phyloP scores from a whole-genome alignment of 2,113 vertebrate species.

The Podocnemis expansa region DNA sequence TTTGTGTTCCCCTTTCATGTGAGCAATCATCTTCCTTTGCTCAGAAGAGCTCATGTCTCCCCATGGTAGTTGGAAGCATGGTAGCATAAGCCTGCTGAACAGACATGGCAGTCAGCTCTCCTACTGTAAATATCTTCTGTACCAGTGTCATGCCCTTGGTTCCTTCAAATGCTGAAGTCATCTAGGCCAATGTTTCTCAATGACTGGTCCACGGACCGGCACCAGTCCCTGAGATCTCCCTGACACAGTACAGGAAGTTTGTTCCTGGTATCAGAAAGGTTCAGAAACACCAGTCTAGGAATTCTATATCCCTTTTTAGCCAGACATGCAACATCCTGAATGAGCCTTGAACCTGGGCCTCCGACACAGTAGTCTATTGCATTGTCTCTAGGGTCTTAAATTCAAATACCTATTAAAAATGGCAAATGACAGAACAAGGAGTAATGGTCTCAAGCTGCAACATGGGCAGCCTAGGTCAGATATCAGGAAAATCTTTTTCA shows the following conservation, averaged over 20 bases:
- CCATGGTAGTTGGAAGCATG: background rate
- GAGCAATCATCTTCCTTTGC: background rate
- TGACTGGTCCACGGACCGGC: no score
- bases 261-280: no score
- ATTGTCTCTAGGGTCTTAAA: background rate
- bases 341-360: background rate
- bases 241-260: no score
- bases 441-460: no score
- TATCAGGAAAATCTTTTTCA: no score
- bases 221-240: no score
- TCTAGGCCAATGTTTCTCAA: background rate
- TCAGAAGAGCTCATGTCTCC: background rate
- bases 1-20: no score
- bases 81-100: background rate
- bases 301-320: background rate
- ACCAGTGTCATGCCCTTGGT: background rate
- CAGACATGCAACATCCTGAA: background rate
- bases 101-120: background rate
- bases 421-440: no score
- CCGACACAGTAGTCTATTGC: background rate
- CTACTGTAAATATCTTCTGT: background rate
- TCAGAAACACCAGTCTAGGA: background rate
- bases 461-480: no score
- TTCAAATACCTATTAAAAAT: background rate
- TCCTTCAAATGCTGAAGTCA: background rate